Evolutionary conservation across 2,797 vertebrate genomes (phyloP).

Genomic region (Lepus oiostolus): DNA sequence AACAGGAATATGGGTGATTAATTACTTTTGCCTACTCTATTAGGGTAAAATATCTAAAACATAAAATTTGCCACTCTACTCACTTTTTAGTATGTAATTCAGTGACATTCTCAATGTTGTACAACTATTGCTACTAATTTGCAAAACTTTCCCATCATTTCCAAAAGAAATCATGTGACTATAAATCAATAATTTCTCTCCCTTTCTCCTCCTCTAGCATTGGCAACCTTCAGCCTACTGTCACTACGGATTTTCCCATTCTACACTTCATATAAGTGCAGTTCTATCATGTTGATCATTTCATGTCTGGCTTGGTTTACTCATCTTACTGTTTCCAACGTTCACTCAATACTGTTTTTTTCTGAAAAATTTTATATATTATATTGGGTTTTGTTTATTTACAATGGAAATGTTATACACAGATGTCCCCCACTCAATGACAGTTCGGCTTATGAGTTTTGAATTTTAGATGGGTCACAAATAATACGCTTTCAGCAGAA

Average conservation of each 20-base stretch:
- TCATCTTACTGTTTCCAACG: neutral
- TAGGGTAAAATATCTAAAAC: neutral
- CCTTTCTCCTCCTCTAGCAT: neutral
- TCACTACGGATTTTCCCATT: neutral
- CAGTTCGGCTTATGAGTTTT: no score
- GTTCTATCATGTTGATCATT: neutral
- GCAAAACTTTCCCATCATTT: conserved; percentile 9
- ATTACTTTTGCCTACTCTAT: neutral
- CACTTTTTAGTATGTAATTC: neutral
- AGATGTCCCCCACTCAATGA: neutral
- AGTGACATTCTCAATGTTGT: neutral
- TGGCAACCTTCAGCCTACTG: neutral
- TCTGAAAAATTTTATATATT: neutral
- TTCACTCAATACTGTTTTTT: neutral
- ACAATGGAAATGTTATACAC: neutral
- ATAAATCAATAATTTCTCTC: neutral
- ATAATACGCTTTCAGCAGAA: no score
- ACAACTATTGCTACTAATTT: neutral
- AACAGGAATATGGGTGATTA: neutral
- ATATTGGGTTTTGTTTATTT: neutral
- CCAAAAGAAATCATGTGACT: conserved; percentile 38
- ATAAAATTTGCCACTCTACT: neutral
- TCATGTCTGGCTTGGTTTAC: neutral
- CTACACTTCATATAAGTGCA: neutral
- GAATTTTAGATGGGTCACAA: no score